phyloP scores from a whole-genome alignment of 2,113 vertebrate genomes.

The Furnarius figulus region DNA sequence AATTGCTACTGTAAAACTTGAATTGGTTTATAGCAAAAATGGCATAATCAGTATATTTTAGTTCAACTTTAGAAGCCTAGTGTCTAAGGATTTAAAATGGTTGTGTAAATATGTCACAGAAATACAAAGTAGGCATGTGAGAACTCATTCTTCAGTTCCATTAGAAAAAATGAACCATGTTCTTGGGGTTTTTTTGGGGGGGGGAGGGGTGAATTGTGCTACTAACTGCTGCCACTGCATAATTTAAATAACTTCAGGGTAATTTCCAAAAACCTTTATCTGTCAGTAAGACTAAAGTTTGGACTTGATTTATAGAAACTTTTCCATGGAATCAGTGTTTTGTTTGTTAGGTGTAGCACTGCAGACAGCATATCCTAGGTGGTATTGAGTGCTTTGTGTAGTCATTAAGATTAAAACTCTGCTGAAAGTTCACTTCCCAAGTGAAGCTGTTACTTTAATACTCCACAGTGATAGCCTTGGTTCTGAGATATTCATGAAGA shows the following conservation, averaged over 20 bases:
- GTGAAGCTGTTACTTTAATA: conserved; percentile 75
- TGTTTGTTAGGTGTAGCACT: background rate
- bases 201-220: background rate
- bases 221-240: background rate
- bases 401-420: background rate
- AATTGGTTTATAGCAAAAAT: conserved; percentile 19
- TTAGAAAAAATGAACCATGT: background rate
- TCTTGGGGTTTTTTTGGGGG: background rate
- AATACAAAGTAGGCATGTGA: background rate
- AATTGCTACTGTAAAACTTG: background rate
- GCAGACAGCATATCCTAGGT: background rate
- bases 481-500: conserved; percentile 93
- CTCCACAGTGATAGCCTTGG: conserved; percentile 94
- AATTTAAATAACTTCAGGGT: background rate
- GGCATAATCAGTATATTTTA: background rate
- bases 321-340: background rate
- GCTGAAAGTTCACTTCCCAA: background rate
- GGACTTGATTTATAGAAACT: background rate
- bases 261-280: background rate
- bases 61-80: background rate
- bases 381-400: background rate
- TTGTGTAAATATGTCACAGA: background rate
- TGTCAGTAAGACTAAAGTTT: background rate
- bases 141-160: background rate
- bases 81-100: background rate